Evolutionary conservation across 1,140 invertebrate species (phyloP), one percentile per base, ranked within the genome.

Genomic region (Dinoponera quadriceps): DNA sequence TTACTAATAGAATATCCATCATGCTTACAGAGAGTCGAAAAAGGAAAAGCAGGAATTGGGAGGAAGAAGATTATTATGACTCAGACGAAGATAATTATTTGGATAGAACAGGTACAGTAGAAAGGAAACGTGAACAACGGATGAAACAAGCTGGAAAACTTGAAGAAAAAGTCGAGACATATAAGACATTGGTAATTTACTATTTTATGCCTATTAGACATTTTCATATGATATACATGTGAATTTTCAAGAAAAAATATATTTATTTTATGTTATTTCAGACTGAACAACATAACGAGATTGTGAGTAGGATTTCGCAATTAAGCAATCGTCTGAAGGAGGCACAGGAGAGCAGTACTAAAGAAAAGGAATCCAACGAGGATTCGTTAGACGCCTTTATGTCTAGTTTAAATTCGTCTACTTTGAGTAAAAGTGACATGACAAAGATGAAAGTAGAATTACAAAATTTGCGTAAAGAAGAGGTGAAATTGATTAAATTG

Each of bases 31-130:
- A 96, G 88, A 95, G 96, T 51, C 93, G 95, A 85, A 97, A 97
- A 74, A 94, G 96, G 11, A 97, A 97, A 91, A 91, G 93, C n/a
- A 95, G 96, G 83, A 96, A 97, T 90, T 97, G 97, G 97, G 96
- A 97, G 91, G 97, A 98, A 51, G 97, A 98, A 91, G 98, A 99
- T 94, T 99, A 95, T 92, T 99, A 99, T 93, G 98, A 99, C 91
- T 98, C 98, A n/a, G 99, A 99, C 92, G 99, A 99, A 83, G 99
- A 99, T 93, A 97, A 97, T 20, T 99, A 98, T 94, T 95, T 99
- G 68, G 99, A 99, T 93, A 95, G 99, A 88, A 99, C 99, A 13
- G 99, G 99, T 9, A 96, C 96, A 66, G 96, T 99, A 44, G 98
- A 99, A 92, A 96, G 96, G 82, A 99, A 99, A 93, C 94, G 99